phyloP scores from a whole-genome alignment of 2,113 vertebrate genomes.

The Strix aluco region DNA sequence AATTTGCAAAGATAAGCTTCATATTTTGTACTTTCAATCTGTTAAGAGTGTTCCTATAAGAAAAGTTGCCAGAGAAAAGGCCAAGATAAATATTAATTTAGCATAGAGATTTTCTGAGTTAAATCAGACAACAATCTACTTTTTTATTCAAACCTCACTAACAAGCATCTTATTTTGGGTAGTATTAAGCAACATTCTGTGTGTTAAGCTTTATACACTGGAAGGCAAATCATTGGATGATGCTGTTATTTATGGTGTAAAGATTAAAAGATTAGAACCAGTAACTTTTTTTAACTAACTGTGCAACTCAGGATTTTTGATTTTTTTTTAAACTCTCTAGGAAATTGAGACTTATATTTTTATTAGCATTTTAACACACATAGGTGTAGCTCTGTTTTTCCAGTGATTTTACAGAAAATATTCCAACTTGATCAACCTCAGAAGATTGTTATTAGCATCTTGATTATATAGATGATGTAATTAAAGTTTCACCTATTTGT shows the following conservation, averaged over 20 bases:
- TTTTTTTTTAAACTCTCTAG: neutral
- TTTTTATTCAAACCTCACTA: neutral
- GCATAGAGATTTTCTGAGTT: neutral
- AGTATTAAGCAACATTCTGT: neutral
- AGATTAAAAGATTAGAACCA: neutral
- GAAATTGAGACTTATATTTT: neutral
- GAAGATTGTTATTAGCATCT: neutral
- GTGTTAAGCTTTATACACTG: neutral
- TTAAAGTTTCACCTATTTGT: neutral
- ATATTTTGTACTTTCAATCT: neutral
- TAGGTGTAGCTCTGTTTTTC: neutral
- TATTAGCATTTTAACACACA: neutral
- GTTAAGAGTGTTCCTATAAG: neutral
- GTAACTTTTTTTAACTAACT: neutral
- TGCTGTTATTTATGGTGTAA: neutral
- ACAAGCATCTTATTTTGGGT: neutral
- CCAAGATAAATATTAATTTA: neutral
- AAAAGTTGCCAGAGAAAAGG: conserved; percentile 25
- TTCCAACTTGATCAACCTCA: neutral
- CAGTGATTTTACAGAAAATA: neutral
- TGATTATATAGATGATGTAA: neutral
- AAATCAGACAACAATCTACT: neutral
- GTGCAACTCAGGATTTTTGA: neutral
- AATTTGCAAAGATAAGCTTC: neutral
- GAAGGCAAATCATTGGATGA: neutral